phyloP scores from a whole-genome alignment of 2,797 vertebrate genomes.

The Halcyon badia region DNA sequence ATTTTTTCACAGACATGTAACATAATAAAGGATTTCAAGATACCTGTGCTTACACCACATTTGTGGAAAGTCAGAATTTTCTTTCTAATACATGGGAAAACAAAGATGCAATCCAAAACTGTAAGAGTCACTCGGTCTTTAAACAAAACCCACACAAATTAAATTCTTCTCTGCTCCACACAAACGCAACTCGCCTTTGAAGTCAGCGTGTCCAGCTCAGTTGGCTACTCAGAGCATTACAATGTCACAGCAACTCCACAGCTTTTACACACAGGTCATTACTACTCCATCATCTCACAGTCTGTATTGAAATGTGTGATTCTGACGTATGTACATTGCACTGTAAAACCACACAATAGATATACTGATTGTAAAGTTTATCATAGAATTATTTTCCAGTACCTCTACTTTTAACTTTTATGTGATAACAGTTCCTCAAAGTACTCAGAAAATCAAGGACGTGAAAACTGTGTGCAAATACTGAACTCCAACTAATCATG shows the following conservation, averaged over 20 bases:
- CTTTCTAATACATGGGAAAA: neutral
- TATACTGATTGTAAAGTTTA: neutral
- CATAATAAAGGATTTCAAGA: neutral
- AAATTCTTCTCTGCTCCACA: neutral
- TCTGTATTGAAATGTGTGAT: neutral
- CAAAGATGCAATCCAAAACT: neutral
- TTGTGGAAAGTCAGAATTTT: neutral
- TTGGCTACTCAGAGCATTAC: fast-evolving
- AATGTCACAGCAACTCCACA: fast-evolving
- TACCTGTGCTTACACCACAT: fast-evolving
- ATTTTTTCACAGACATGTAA: neutral
- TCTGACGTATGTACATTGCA: fast-evolving
- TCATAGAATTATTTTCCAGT: neutral
- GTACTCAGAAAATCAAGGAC: neutral
- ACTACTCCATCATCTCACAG: neutral
- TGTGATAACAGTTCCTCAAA: neutral
- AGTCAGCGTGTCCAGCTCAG: neutral
- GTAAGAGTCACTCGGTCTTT: neutral
- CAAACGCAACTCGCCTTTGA: neutral
- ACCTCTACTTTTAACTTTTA: neutral
- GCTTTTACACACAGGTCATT: neutral
- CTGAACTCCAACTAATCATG: neutral
- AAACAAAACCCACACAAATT: neutral
- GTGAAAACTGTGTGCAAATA: neutral
- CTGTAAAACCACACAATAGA: neutral